Percentiles rank a stretch among this genome's conserved stretches.
Evolutionary conservation across 37 sponge, comb jelly and placozoan genomes (phyloP).

Genomic region (Crambe crambe): DNA sequence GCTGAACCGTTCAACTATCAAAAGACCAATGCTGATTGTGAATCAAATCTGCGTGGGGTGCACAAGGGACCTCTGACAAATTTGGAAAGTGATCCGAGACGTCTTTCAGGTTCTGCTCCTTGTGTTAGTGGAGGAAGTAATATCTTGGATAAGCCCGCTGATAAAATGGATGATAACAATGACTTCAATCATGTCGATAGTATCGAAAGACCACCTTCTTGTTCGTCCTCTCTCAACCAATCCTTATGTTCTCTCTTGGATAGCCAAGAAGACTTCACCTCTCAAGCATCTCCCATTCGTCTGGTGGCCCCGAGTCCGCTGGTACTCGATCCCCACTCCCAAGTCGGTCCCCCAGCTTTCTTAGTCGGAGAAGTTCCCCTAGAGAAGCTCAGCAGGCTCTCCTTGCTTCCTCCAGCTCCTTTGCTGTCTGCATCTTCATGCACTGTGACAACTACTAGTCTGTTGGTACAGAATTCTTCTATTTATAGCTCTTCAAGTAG

Average conservation of each 20-base stretch:
- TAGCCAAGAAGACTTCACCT: conserved; percentile 12
- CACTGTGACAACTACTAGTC: too few relatives aligned
- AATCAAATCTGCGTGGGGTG: background rate
- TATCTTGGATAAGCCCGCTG: background rate
- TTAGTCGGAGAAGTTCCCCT: background rate
- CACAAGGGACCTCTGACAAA: background rate
- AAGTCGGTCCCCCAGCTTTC: background rate
- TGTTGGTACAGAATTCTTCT: too few relatives aligned
- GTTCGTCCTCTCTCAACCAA: conserved; percentile 4
- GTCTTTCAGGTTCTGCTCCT: too few relatives aligned
- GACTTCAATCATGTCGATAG: background rate
- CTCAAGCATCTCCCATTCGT: conserved; percentile 6
- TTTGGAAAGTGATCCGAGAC: background rate
- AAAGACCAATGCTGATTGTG: background rate
- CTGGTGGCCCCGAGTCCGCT: conserved; percentile 29
- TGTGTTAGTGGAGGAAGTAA: background rate
- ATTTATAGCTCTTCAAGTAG: too few relatives aligned
- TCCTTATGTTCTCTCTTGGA: conserved; percentile 36
- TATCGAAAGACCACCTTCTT: background rate
- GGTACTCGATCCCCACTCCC: background rate
- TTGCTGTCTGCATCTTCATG: background rate
- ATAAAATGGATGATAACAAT: background rate
- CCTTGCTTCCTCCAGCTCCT: conserved; percentile 11
- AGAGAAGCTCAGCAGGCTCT: background rate
- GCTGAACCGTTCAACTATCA: background rate